Percentiles rank a stretch among this genome's conserved stretches.
phyloP scores from a whole-genome alignment of 1,140 invertebrate genomes.

The Panagrolaimus sp. region DNA sequence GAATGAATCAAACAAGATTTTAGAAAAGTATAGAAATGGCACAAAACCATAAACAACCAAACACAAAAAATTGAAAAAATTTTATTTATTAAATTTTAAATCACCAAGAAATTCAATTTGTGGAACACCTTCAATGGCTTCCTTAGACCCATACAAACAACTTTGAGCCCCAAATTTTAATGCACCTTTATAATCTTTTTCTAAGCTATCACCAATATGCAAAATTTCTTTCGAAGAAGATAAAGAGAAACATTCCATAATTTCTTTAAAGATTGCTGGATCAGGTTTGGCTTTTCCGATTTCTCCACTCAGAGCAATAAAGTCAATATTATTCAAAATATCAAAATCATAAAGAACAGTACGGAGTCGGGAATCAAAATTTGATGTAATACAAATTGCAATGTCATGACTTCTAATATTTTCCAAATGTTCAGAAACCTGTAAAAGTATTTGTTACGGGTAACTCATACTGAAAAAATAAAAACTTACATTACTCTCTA shows the following conservation, averaged over 20 bases:
- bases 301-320: slow-evolving; percentile 27
- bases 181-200: slow-evolving; percentile 30
- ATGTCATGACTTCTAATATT: slow-evolving; percentile 5
- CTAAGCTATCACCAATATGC: slow-evolving; percentile 27
- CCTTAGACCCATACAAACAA: slow-evolving; percentile 7
- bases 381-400: slow-evolving; percentile 20
- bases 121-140: neutral
- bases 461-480: neutral
- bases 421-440: neutral
- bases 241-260: slow-evolving; percentile 26
- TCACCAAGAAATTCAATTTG: slow-evolving; percentile 12
- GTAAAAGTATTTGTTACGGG: neutral
- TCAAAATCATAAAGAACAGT: slow-evolving; percentile 21
- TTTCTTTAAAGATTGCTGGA: slow-evolving; percentile 19
- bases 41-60: too few relatives aligned
- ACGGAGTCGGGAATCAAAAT: slow-evolving; percentile 31
- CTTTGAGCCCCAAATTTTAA: neutral
- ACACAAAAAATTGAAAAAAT: too few relatives aligned
- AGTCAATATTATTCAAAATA: slow-evolving; percentile 19
- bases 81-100: neutral
- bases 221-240: neutral
- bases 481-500: slow-evolving; percentile 27
- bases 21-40: too few relatives aligned
- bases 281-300: slow-evolving; percentile 31
- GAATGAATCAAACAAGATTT: too few relatives aligned